phyloP scores from a whole-genome alignment of 2,888 invertebrate genomes.

The Melinopterus prodromus region DNA sequence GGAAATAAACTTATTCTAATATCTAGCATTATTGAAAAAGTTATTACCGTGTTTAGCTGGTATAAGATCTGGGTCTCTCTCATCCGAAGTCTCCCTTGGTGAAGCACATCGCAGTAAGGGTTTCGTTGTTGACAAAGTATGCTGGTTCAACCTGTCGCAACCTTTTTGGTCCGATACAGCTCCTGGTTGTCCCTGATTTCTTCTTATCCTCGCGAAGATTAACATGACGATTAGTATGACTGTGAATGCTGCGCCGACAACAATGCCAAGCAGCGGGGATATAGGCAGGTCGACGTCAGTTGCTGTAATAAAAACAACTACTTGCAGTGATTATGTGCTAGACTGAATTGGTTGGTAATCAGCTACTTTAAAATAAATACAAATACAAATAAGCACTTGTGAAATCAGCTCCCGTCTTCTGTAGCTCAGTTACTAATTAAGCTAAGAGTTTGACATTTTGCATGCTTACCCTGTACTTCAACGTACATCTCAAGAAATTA shows the following conservation, averaged over 20 bases:
- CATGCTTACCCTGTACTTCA: no score
- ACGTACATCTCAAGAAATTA: no score
- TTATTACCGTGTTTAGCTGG: conserved; percentile 76
- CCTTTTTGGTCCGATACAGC: conserved; percentile 59
- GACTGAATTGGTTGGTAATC: background rate
- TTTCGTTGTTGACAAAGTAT: conserved; percentile 56
- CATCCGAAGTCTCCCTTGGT: conserved; percentile 61
- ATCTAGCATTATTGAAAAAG: no score
- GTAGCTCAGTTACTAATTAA: no score
- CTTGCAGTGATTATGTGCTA: conserved; percentile 11
- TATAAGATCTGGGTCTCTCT: conserved; percentile 77
- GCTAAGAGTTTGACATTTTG: no score
- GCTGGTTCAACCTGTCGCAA: conserved; percentile 55
- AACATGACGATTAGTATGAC: conserved; percentile 63
- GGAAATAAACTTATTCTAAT: no score
- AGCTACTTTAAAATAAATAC: no score
- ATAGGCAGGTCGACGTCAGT: conserved; percentile 65
- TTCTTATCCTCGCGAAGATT: conserved; percentile 62
- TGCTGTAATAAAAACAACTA: conserved; percentile 57
- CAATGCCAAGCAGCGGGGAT: conserved; percentile 66
- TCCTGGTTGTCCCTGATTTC: conserved; percentile 52
- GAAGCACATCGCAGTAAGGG: conserved; percentile 57
- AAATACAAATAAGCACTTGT: no score
- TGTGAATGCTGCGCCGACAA: conserved; percentile 65
- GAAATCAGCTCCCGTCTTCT: no score